Base-by-base conservation (phyloP, 2,113 vertebrate species). In the Plecotus auritus region DNA sequence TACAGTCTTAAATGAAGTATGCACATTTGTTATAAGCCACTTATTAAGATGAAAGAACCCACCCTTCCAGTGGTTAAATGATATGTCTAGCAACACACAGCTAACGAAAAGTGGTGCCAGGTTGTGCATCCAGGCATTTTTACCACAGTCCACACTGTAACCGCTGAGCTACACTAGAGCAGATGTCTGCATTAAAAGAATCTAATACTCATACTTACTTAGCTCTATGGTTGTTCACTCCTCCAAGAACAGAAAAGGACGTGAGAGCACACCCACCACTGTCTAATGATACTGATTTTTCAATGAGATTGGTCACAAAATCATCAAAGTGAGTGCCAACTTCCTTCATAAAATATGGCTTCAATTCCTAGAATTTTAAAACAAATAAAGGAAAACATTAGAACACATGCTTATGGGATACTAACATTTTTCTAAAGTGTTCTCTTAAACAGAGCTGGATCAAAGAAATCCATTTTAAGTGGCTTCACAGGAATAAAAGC, bases 261-360 rank as follows among this genome's bases (percentile, higher is more conserved):
- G 98, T 97, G n/a, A 98, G 87, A 0, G 98, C 49, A 66, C 98
- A 92, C 23, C 98, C 97, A 1, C 98, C 98, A 42, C 98, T 98
- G 82, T 99, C 99, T 96, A 99, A 92, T 32, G 97, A 96, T 0
- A 98, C 93, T 0, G 99, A 99, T 94, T 99, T 99, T 80, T 99
- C 99, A 20, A 99, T 99, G 54, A 99, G 98, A 95, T 98, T 98
- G 97, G 99, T 99, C 97, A 99, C 98, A 93, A 99, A 99, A 91
- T 99, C 99, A 86, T 98, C 99, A 96, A 99, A 99, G 91, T 99
- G 99, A 95, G 97, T 98, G 96, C 99, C 99, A 67, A 99, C 98
- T 96, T 99, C 99, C 95, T 98, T 99, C 98, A 99, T 98, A 98
- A 99, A 98, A 96, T 98, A 98, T 61, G 97, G 98, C 97, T 99